Evolutionary conservation across 2,113 vertebrate genomes (phyloP), one percentile per base, ranked within the genome.

Genomic region (Oceanodroma tethys): DNA sequence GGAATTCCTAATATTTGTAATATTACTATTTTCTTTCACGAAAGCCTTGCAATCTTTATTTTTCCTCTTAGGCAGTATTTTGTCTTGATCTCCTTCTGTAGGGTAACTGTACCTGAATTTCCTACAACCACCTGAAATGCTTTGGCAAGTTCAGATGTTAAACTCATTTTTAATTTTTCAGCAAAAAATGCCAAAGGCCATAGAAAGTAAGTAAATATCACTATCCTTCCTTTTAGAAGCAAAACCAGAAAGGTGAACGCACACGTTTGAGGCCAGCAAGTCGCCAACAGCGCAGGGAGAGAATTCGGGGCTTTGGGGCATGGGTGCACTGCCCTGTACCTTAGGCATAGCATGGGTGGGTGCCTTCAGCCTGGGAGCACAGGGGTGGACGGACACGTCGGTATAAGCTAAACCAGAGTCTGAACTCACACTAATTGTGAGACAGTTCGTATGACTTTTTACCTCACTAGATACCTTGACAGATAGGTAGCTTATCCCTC

Each of bases 351-450:
- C n/a, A 6, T n/a, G n/a, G n/a, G n/a, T 11, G 55, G 18, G 22
- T 3, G 0, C 72, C 43, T 19, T 11, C 20, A 5, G 19, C 38
- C 47, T 23, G 30, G 45, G 29, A n/a, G 53, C 56, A 27, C 3
- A 2, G 21, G 56, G 23, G 8, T 2, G 1, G 36, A 36, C 1
- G 1, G 62, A 43, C 53, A 43, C 7, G 0, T 43, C 1, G 2
- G 53, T 23, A 0, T 22, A 32, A 34, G 40, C 21, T 43, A 16
- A 50, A n/a, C 25, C 2, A 10, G 7, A 20, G 30, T 29, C 42
- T 40, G 50, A 48, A 58, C 43, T 58, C 43, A 16, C 19, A 25
- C 43, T 5, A 23, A 43, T n/a, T n/a, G 52, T 50, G 12, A n/a
- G 23, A 12, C 19, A 16, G 30, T 13, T n/a, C 2, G 2, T 29